Evolutionary conservation across 2,797 vertebrate species (phyloP), one percentile per base, ranked within the genome.

Genomic region (Myotis myotis): DNA sequence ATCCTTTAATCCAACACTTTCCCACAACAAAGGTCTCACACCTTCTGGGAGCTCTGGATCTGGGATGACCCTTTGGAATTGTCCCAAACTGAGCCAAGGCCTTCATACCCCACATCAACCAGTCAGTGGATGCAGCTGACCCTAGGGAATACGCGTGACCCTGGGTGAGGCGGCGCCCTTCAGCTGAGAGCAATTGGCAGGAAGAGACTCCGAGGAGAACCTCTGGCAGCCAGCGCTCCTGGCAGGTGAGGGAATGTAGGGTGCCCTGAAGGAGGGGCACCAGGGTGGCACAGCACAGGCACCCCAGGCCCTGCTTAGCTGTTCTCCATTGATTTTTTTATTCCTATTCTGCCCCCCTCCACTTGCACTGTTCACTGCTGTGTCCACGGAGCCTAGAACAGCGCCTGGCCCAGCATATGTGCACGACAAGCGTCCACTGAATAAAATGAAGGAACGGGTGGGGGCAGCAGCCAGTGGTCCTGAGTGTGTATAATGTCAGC

Each of bases 401-500:
- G 33, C 23, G 64, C 16, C 86, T 16, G n/a, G 5, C 36, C 33
- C 23, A 8, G 6, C 30, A 2, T 3, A 10, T 1, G 3, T 5
- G 13, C 23, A 8, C 51, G 13, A 1, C 2, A 1, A 49, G 28
- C 28, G 25, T 28, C 60, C 17, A 4, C 2, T 3, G 64, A 51
- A 68, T 22, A n/a, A 70, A 85, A 38, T 20, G 28, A 28, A 47
- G 33, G 49, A 76, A 6, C 2, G 2, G 41, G 19, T 0, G n/a
- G 53, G n/a, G 15, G 53, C 6, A 15, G 38, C 44, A 19, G 47
- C 28, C 30, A 25, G 28, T 6, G 44, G 36, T 2, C 2, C 25
- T 0, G 12, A 1, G 11, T 36, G 3, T 13, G 41, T 5, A 36
- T 7, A 5, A 2, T 3, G 0, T 7, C 62, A 9, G 74, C 12